Percentiles rank a stretch among this genome's conserved stretches.
Conservation (phyloP, 2,888 invertebrate species). For the Drosophila lutescens region DNA sequence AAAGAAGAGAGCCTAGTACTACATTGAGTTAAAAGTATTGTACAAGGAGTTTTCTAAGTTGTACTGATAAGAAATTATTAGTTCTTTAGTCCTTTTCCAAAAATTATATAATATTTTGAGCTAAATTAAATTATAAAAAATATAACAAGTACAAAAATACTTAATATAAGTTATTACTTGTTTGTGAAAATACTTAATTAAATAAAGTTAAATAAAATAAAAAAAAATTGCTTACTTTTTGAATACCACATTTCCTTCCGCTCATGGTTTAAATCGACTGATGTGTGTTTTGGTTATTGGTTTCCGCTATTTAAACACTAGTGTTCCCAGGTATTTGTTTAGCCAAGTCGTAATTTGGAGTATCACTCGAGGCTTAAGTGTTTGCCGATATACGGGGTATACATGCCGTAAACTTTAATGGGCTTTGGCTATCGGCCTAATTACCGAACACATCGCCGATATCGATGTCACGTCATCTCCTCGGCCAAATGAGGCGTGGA, state of each 20-base stretch:
- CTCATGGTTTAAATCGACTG: neutral
- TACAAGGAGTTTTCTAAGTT: no score
- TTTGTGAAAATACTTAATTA: no score
- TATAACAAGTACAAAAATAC: no score
- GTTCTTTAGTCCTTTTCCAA: no score
- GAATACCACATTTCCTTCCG: no score
- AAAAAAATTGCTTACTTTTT: no score
- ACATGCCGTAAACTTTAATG: constrained; percentile 18
- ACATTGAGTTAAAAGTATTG: neutral
- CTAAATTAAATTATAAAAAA: no score
- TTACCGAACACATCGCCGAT: constrained; percentile 23
- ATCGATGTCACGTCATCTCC: constrained; percentile 34
- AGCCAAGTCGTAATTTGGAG: neutral
- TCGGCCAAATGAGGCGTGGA: constrained; percentile 42
- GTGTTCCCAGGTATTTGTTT: neutral
- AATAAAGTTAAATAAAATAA: no score
- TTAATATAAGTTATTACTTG: no score
- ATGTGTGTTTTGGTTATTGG: neutral
- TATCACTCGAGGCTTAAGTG: neutral
- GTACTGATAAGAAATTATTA: no score
- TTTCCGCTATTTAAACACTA: neutral
- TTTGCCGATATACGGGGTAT: neutral
- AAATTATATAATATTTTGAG: no score
- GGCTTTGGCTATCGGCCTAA: constrained; percentile 25
- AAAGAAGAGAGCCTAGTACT: neutral